Percentiles rank a stretch among this genome's conserved stretches.
phyloP scores from a whole-genome alignment of 2,797 vertebrate species.

The Adelosebastes latens region DNA sequence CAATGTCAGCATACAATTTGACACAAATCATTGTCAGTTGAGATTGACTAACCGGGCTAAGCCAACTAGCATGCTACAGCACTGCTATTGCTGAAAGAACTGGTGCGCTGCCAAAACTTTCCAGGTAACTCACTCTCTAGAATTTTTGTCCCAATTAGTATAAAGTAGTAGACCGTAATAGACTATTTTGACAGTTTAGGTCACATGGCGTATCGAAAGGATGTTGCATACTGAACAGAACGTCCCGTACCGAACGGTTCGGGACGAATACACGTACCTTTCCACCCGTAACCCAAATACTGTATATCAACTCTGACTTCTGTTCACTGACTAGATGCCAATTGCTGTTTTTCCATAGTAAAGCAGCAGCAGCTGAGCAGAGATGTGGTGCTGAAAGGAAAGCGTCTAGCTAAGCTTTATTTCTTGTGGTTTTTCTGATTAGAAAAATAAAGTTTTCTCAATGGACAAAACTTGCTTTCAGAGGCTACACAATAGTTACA shows the following conservation, averaged over 20 bases:
- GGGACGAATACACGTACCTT: no score
- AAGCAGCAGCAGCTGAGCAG: not conserved
- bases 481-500: not conserved
- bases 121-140: no score
- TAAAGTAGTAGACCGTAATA: no score
- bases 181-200: no score
- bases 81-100: no score
- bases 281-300: not conserved
- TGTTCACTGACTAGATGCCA: conserved; percentile 1
- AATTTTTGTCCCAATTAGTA: no score
- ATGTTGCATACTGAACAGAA: no score
- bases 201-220: no score
- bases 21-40: not conserved
- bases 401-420: not conserved
- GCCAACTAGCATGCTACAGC: not conserved
- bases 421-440: not conserved
- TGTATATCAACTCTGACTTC: not conserved
- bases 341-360: not conserved
- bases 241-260: no score
- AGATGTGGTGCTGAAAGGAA: not conserved
- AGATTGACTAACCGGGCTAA: not conserved
- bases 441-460: not conserved
- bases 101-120: no score
- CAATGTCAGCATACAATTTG: not conserved
- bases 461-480: not conserved